Conservation (phyloP, 2,888 invertebrate genomes). For the Smittia sp. region DNA sequence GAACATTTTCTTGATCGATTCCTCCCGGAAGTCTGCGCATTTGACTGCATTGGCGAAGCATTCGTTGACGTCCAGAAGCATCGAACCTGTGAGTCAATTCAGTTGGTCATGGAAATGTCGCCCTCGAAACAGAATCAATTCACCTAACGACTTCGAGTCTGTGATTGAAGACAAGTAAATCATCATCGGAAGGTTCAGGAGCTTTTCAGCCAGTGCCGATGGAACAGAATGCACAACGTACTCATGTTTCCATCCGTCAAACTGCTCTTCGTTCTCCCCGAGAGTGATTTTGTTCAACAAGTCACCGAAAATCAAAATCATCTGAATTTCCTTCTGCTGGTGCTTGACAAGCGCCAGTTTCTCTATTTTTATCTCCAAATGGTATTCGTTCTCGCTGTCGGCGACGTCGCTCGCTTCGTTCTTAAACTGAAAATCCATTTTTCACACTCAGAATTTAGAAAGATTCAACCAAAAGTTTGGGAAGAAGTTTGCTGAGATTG, state of each 20-base stretch:
- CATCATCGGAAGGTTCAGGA: constrained; percentile 1
- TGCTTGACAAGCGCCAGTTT: neutral
- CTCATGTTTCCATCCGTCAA: neutral
- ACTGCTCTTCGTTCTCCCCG: neutral
- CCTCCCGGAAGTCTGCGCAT: constrained; percentile 21
- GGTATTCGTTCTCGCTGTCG: constrained; percentile 33
- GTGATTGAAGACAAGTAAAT: neutral
- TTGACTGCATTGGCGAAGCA: constrained; percentile 29
- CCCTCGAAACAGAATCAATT: no score
- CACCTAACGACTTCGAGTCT: constrained; percentile 2
- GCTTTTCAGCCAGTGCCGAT: constrained; percentile 1
- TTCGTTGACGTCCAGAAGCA: constrained; percentile 31
- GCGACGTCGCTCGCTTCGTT: neutral
- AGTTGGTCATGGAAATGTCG: neutral
- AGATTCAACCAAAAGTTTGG: neutral
- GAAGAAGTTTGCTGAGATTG: no score
- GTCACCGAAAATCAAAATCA: constrained; percentile 23
- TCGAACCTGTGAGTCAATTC: neutral
- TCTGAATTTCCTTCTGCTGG: neutral
- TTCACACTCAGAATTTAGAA: neutral
- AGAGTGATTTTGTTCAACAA: neutral
- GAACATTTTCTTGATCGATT: constrained; percentile 20
- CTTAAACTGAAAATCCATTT: constrained; percentile 9
- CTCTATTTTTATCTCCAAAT: constrained; percentile 27
- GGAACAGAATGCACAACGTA: constrained; percentile 20